Percentiles rank a stretch among this genome's conserved stretches.
These are phyloP conservation scores for Epinephelus moara DNA, from an alignment of 2,113 vertebrate genomes.

Conservation along the genomic window DNA sequence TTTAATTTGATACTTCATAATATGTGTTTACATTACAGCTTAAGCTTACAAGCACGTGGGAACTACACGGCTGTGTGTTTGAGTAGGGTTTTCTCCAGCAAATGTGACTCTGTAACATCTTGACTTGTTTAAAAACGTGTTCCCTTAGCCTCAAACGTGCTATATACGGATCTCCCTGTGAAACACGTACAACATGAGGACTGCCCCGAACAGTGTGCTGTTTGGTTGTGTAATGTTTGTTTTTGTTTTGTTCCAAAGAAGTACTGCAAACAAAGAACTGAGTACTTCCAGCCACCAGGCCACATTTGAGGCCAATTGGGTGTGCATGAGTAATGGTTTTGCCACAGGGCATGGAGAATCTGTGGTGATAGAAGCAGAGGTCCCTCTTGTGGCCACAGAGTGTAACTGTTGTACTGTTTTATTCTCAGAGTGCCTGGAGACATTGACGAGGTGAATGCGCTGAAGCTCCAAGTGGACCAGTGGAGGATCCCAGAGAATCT, in stretches of 20 bases:
- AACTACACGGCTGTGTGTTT: constrained; percentile 52
- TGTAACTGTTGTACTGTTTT: constrained; percentile 46
- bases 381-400: constrained; percentile 73
- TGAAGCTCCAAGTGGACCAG: constrained; percentile 94
- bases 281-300: constrained; percentile 26
- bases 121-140: constrained; percentile 42
- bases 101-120: constrained; percentile 48
- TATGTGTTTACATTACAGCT: constrained; percentile 71
- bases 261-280: constrained; percentile 44
- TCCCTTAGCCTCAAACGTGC: constrained; percentile 3
- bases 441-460: constrained; percentile 93
- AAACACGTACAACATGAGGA: neutral
- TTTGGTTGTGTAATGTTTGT: constrained; percentile 28
- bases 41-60: constrained; percentile 48
- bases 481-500: constrained; percentile 92
- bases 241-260: constrained; percentile 54
- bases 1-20: constrained; percentile 69
- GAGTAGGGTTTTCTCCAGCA: constrained; percentile 33
- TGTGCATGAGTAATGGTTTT: constrained; percentile 31
- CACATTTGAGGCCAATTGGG: constrained; percentile 53
- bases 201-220: constrained; percentile 18
- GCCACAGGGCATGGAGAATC: neutral
- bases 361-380: constrained; percentile 1
- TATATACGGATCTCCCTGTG: neutral
- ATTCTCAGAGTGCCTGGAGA: constrained; percentile 90